These are phyloP conservation scores for Drosophila prosaltans DNA, from an alignment of 1,140 invertebrate species.

Conservation along the genomic window DNA sequence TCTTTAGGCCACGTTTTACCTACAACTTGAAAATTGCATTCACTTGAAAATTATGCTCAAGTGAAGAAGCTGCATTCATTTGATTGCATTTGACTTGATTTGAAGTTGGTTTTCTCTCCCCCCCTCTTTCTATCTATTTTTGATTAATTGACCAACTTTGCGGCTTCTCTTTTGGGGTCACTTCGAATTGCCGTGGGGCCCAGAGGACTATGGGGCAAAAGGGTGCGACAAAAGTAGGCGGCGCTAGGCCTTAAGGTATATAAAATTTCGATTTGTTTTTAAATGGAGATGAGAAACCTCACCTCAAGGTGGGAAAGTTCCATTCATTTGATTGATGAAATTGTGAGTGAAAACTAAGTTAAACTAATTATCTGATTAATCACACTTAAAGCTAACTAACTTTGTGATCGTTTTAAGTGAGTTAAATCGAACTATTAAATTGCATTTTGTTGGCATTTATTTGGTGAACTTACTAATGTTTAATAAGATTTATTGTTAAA, in stretches of 20 bases:
- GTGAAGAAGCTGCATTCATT: constrained; percentile 2
- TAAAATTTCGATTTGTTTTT: constrained; percentile 11
- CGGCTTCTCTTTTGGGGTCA: constrained; percentile 17
- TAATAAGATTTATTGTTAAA: too few relatives aligned
- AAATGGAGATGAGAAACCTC: constrained; percentile 5
- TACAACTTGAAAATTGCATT: neutral
- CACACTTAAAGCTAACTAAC: neutral
- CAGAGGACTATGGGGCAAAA: neutral
- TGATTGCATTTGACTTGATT: neutral
- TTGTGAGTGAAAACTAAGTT: neutral
- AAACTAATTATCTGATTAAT: constrained; percentile 2
- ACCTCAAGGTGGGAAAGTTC: constrained; percentile 44
- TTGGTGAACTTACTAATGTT: too few relatives aligned
- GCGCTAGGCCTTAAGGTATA: constrained; percentile 11
- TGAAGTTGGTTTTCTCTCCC: neutral
- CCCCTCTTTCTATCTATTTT: neutral
- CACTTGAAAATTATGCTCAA: neutral
- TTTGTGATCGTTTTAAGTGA: neutral
- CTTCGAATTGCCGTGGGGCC: constrained; percentile 26
- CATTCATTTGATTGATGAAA: constrained; percentile 33
- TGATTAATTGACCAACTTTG: constrained; percentile 52
- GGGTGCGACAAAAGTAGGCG: constrained; percentile 18
- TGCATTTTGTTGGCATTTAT: too few relatives aligned
- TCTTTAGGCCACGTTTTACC: constrained; percentile 9
- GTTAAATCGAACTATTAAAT: neutral